A percentile compares a stretch with the other conserved stretches of the same genome.
phyloP scores from a whole-genome alignment of 2,888 invertebrate genomes.

The Xylota sylvarum region DNA sequence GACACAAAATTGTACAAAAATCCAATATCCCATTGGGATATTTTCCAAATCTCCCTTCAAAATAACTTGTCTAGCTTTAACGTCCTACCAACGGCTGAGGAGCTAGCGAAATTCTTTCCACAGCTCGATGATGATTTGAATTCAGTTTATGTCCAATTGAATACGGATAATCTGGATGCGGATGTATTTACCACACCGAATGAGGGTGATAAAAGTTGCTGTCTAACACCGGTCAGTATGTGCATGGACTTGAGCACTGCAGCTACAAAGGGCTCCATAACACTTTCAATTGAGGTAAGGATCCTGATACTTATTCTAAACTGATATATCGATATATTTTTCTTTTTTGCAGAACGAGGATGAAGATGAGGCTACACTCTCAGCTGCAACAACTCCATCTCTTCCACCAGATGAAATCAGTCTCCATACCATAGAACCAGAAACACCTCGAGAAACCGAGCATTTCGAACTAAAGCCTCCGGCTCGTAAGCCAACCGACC shows the following conservation, averaged over 20 bases:
- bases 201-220: slow-evolving; percentile 80
- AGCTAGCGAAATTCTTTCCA: slow-evolving; percentile 86
- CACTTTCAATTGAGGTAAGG: slow-evolving; percentile 81
- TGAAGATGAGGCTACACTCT: slow-evolving; percentile 87
- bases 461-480: slow-evolving; percentile 72
- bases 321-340: slow-evolving; percentile 80
- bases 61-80: slow-evolving; percentile 78
- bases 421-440: slow-evolving; percentile 73
- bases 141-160: slow-evolving; percentile 85
- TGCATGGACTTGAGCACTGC: slow-evolving; percentile 89
- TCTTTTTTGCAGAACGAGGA: slow-evolving; percentile 83
- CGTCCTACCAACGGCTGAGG: slow-evolving; percentile 83
- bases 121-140: slow-evolving; percentile 86
- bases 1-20: slow-evolving; percentile 34
- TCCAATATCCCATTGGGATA: slow-evolving; percentile 69
- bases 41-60: slow-evolving; percentile 47
- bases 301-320: not conserved
- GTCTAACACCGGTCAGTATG: slow-evolving; percentile 88
- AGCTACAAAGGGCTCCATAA: slow-evolving; percentile 89
- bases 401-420: slow-evolving; percentile 80
- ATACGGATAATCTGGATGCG: slow-evolving; percentile 81
- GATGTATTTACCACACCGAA: slow-evolving; percentile 79
- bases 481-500: slow-evolving; percentile 81
- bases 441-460: slow-evolving; percentile 47
- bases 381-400: slow-evolving; percentile 85